Conservation (phyloP, 1,140 invertebrate genomes). For the Polypedilum vanderplanki region DNA sequence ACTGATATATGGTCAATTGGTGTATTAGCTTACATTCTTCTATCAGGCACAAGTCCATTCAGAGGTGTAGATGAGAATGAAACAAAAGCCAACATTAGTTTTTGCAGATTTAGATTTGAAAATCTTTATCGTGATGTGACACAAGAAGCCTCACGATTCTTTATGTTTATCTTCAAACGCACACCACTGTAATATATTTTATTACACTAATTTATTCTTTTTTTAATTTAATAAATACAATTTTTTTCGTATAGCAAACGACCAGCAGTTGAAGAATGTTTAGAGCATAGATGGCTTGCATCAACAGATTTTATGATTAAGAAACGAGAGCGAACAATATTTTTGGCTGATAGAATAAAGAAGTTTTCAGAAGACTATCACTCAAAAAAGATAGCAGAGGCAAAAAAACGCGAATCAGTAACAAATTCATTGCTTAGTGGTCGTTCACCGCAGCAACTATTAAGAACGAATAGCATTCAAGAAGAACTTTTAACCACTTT, state of each 20-base stretch:
- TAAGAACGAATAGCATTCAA: slow-evolving; percentile 71
- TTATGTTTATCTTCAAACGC: slow-evolving; percentile 92
- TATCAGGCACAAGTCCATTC: slow-evolving; percentile 93
- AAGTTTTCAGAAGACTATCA: slow-evolving; percentile 73
- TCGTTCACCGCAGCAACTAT: slow-evolving; percentile 51
- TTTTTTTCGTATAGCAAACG: slow-evolving; percentile 66
- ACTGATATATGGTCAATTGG: slow-evolving; percentile 96
- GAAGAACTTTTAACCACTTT: slow-evolving; percentile 65
- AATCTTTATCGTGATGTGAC: slow-evolving; percentile 90
- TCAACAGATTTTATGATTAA: slow-evolving; percentile 88
- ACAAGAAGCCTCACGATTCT: slow-evolving; percentile 87
- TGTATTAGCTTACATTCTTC: slow-evolving; percentile 84
- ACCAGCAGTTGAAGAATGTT: slow-evolving; percentile 85
- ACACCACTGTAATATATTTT: slow-evolving; percentile 80
- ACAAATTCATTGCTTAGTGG: slow-evolving; percentile 41
- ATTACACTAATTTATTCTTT: slow-evolving; percentile 35
- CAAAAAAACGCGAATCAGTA: slow-evolving; percentile 52
- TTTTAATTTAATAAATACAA: background rate
- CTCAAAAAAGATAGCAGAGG: slow-evolving; percentile 51
- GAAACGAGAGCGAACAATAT: slow-evolving; percentile 81
- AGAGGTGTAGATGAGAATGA: slow-evolving; percentile 71
- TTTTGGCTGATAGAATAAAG: slow-evolving; percentile 55
- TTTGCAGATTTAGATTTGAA: slow-evolving; percentile 90
- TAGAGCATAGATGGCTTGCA: slow-evolving; percentile 91
- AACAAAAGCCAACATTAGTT: slow-evolving; percentile 84